Base-by-base conservation (phyloP, 2,888 invertebrate genomes). In the Catotricha subobsoleta region DNA sequence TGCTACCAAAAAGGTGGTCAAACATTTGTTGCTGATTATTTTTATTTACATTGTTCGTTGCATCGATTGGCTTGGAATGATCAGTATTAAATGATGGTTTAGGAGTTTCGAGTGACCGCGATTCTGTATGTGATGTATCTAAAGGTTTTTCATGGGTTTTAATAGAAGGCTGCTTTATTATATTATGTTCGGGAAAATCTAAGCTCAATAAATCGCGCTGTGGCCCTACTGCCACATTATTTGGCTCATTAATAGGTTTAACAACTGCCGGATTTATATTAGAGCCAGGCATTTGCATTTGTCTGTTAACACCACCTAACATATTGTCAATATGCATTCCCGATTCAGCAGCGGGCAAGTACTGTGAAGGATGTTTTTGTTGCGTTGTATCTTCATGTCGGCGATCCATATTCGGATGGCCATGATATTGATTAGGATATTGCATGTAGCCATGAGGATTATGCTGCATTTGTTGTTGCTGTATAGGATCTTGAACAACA, bases 1-100 rank as follows among this genome's bases (percentile, higher is more conserved):
- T 54, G 0, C 61, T 54, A 1, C 61, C 61, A 25, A 36, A 36
- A 42, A 62, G 44, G 20, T 56, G 58, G 28, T 62, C 61, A 25
- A 60, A 43, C 21, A 44, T 60, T 55, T 62, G 60, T 9, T 44
- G 49, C 30, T 48, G 46, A n/a, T n/a, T n/a, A 9, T 48, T 44
- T 8, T 47, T 44, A 9, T 42, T 43, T 20, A n/a, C 13, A 18
- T 30, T 39, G 16, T 20, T 30, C 23, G 28, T 12, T 18, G 37
- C 15, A 21, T 42, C 42, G 8, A 23, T 23, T 13, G 37, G 15
- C 10, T 28, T 12, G 8, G 18, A 13, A 3, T 16, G n/a, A 29
- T 37, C 36, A 2, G 28, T n/a, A 25, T 25, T 38, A 13, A 36
- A n/a, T 13, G 38, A 12, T 36, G 39, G 39, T 35, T 43, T 40